Percentiles rank a stretch among this genome's conserved stretches.
These are phyloP conservation scores for Pycnonotus jocosus DNA, from an alignment of 2,113 vertebrate genomes.

Conservation along the genomic window DNA sequence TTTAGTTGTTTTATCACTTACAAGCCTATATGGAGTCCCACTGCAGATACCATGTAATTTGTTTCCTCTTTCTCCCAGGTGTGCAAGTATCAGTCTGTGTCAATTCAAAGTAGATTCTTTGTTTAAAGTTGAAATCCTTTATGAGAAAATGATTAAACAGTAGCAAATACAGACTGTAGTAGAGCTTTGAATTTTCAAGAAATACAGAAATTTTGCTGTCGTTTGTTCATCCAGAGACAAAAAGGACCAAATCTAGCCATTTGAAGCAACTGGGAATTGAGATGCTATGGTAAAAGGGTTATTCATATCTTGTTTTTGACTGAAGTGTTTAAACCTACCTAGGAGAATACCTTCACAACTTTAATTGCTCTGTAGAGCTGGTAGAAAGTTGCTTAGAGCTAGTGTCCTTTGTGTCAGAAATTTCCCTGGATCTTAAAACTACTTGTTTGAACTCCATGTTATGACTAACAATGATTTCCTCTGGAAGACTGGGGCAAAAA, in stretches of 20 bases:
- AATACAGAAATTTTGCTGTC: background rate
- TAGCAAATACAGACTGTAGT: background rate
- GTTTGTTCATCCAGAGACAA: background rate
- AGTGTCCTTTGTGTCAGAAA: background rate
- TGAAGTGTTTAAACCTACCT: background rate
- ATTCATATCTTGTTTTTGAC: background rate
- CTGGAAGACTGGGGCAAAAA: background rate
- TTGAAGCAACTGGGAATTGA: background rate
- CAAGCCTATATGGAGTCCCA: background rate
- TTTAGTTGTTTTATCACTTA: background rate
- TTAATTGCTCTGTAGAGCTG: background rate
- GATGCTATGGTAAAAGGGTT: background rate
- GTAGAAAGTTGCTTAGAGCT: background rate
- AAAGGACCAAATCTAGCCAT: background rate
- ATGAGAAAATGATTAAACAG: background rate
- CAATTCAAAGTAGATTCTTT: background rate
- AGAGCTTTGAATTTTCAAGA: background rate
- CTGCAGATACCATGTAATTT: background rate
- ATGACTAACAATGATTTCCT: rapidly evolving
- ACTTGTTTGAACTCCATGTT: background rate
- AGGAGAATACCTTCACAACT: background rate
- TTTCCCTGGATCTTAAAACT: background rate
- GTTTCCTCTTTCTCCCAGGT: background rate
- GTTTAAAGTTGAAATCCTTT: background rate
- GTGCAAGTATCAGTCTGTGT: background rate